Conservation (phyloP, 2,797 vertebrate species). For the Etheostoma nigrum region DNA sequence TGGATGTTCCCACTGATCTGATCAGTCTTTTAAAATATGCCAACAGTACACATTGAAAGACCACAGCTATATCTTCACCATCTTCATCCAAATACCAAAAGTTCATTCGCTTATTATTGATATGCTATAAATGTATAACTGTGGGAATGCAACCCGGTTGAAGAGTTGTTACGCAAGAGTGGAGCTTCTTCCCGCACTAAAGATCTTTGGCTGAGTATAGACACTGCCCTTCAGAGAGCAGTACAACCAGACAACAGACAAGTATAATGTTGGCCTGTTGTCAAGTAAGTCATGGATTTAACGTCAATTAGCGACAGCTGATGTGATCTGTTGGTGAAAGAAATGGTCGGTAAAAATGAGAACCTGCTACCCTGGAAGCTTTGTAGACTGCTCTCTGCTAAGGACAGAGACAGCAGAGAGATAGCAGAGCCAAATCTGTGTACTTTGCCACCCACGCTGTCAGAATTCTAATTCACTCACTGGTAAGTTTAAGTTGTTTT, state of each 20-base stretch:
- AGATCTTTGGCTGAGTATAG: background rate
- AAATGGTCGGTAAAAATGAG: background rate
- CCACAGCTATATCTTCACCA: too few relatives aligned
- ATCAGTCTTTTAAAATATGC: background rate
- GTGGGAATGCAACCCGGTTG: background rate
- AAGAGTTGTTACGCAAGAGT: background rate
- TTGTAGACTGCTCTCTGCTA: background rate
- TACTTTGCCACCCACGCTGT: background rate
- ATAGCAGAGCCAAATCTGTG: conserved; percentile 4
- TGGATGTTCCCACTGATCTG: background rate
- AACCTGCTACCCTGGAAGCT: background rate
- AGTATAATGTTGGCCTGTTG: background rate
- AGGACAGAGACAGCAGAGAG: background rate
- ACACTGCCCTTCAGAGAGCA: too few relatives aligned
- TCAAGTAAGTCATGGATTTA: background rate
- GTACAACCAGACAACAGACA: background rate
- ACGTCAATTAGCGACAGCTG: background rate
- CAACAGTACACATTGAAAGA: background rate
- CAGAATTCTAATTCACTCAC: background rate
- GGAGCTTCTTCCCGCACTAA: background rate
- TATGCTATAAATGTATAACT: background rate
- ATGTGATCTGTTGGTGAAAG: background rate
- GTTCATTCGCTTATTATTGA: background rate
- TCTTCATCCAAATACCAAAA: too few relatives aligned
- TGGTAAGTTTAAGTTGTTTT: background rate